phyloP scores from a whole-genome alignment of 2,113 vertebrate species.

The Callionymus lyra region DNA sequence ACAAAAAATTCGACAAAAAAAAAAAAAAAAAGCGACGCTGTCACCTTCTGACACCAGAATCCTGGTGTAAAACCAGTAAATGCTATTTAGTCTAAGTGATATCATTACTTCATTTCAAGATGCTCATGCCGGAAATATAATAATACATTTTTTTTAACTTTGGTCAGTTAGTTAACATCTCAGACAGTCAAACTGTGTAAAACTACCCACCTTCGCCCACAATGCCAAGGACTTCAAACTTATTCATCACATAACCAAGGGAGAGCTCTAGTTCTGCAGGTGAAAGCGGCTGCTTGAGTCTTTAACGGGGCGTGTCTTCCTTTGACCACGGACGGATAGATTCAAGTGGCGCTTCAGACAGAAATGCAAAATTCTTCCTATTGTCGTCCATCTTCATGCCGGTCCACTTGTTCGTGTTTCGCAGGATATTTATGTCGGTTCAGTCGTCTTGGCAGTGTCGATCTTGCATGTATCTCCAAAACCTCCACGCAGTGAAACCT shows the following conservation, averaged over 20 bases:
- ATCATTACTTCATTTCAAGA: no score
- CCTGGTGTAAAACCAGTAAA: no score
- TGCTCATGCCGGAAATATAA: no score
- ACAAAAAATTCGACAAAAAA: no score
- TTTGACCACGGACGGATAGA: conserved; percentile 13
- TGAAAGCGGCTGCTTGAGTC: conserved; percentile 62
- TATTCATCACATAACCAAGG: conserved; percentile 99
- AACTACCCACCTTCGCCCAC: conserved; percentile 95
- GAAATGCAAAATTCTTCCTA: conserved; percentile 12
- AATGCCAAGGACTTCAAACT: conserved; percentile 99
- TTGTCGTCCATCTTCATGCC: conserved; percentile 34
- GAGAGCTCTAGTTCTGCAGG: conserved; percentile 87
- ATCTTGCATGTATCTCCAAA: conserved; percentile 12
- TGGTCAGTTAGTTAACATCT: no score
- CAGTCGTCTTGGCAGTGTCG: conserved; percentile 9
- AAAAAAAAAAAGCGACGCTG: no score
- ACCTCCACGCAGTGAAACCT: conserved; percentile 21
- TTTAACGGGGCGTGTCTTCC: conserved; percentile 32
- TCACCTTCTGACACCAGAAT: no score
- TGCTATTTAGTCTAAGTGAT: no score
- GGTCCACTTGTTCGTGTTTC: neutral
- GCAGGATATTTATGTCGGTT: neutral
- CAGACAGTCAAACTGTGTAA: no score
- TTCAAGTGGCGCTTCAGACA: conserved; percentile 27
- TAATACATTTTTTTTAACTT: no score